phyloP scores from a whole-genome alignment of 2,113 vertebrate species.

The Oxyruncus cristatus region DNA sequence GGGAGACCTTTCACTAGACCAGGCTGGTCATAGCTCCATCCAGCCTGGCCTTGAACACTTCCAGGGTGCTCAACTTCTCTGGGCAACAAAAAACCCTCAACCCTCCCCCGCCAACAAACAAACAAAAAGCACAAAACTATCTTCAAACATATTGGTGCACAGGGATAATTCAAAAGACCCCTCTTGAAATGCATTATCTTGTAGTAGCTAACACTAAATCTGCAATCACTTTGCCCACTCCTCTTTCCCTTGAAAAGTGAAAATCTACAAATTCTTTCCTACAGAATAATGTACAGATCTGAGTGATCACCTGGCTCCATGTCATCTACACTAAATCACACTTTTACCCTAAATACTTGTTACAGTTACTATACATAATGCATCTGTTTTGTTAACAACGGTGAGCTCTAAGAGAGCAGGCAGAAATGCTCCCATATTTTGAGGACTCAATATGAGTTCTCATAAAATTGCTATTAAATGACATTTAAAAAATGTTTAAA shows the following conservation, averaged over 20 bases:
- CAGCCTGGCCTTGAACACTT: neutral
- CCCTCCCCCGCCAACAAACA: neutral
- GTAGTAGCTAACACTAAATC: neutral
- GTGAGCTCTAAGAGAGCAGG: neutral
- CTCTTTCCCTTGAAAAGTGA: neutral
- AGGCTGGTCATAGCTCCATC: neutral
- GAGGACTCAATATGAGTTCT: neutral
- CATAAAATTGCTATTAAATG: neutral
- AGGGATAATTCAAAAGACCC: neutral
- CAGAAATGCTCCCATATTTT: neutral
- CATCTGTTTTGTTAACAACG: neutral
- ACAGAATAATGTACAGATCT: neutral
- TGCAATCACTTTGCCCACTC: neutral
- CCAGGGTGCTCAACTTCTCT: neutral
- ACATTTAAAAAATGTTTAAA: neutral
- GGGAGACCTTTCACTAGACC: neutral
- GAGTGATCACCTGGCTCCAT: neutral
- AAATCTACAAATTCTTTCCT: neutral
- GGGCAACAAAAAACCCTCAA: neutral
- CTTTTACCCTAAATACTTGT: neutral
- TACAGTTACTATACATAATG: neutral
- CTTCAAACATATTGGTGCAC: neutral
- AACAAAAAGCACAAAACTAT: neutral
- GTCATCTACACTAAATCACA: neutral
- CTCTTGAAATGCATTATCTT: neutral